Conservation (phyloP, 2,888 invertebrate species). For the Synergus japonicus region DNA sequence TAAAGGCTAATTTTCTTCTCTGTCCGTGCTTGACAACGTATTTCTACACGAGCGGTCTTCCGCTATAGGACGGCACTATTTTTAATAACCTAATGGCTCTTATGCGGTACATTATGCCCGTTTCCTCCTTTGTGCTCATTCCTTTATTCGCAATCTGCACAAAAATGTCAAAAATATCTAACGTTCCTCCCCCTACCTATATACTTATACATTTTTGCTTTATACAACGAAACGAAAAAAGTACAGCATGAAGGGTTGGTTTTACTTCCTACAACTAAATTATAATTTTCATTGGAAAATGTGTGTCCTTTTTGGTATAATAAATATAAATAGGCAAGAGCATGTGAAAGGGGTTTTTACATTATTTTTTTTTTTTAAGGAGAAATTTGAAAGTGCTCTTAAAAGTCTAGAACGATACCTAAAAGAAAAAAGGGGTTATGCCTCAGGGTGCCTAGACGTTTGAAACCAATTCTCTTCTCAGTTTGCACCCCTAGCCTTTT, state of each 20-base stretch:
- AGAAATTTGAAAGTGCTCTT: conserved; percentile 37
- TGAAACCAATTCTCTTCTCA: conserved; percentile 36
- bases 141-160: conserved; percentile 46
- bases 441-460: conserved; percentile 35
- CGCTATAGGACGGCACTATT: conserved; percentile 63
- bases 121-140: conserved; percentile 49
- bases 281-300: neutral
- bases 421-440: neutral
- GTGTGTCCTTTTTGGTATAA: neutral
- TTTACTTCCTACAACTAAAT: neutral
- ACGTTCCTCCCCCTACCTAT: conserved; percentile 44
- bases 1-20: conserved; percentile 71
- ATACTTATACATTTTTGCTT: conserved; percentile 38
- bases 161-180: conserved; percentile 62
- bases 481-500: conserved; percentile 47
- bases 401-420: conserved; percentile 21
- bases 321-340: neutral
- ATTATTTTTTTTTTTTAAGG: neutral
- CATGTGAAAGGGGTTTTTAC: neutral
- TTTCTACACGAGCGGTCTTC: conserved; percentile 57
- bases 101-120: conserved; percentile 51
- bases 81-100: conserved; percentile 77
- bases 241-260: conserved; percentile 27
- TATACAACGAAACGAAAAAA: conserved; percentile 19
- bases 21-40: conserved; percentile 60